Percentiles rank a stretch among this genome's conserved stretches.
phyloP scores from a whole-genome alignment of 2,113 vertebrate genomes.

The Crotalus viridis region DNA sequence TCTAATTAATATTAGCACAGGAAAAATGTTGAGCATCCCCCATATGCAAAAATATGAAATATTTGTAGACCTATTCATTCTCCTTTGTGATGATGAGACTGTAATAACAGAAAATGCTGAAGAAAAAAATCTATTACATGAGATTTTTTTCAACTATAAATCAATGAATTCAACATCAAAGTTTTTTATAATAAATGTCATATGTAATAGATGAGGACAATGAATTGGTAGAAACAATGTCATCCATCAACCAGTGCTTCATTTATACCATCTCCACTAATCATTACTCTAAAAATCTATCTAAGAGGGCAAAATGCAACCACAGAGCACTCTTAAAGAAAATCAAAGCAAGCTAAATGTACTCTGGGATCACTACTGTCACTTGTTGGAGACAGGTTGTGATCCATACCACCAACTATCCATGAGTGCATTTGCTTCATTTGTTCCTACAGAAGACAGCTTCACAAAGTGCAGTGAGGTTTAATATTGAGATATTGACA shows the following conservation, averaged over 20 bases:
- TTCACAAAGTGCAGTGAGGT: neutral
- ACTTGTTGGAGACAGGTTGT: neutral
- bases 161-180: slow-evolving; percentile 60
- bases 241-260: slow-evolving; percentile 53
- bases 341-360: slow-evolving; percentile 21
- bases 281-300: slow-evolving; percentile 47
- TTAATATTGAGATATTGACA: neutral
- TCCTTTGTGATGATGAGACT: slow-evolving; percentile 34
- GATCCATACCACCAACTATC: neutral
- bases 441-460: neutral
- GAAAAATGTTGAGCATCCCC: slow-evolving; percentile 24
- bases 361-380: neutral
- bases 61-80: slow-evolving; percentile 48
- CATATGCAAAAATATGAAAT: slow-evolving; percentile 29
- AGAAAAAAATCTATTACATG: slow-evolving; percentile 43
- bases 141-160: slow-evolving; percentile 38
- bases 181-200: slow-evolving; percentile 61
- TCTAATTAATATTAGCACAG: neutral
- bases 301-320: slow-evolving; percentile 35
- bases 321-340: neutral
- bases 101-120: slow-evolving; percentile 42
- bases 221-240: slow-evolving; percentile 53
- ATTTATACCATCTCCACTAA: slow-evolving; percentile 48
- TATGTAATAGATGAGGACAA: slow-evolving; percentile 58
- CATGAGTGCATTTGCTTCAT: neutral